Conservation (phyloP, 1,140 invertebrate species). For the Odontomachus brunneus region DNA sequence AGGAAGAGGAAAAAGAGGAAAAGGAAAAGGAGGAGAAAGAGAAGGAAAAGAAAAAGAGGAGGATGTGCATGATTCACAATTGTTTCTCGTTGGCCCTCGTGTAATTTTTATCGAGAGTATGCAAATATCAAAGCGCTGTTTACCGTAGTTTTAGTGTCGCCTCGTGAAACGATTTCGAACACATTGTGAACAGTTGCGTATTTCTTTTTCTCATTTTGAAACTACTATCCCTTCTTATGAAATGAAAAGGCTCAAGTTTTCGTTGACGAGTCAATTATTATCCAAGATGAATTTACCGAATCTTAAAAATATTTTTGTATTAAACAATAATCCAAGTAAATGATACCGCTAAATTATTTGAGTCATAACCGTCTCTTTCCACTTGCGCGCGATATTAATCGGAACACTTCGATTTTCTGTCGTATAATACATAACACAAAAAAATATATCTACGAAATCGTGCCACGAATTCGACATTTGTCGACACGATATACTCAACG, state of each 20-base stretch:
- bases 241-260: no score
- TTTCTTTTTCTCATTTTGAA: no score
- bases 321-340: no score
- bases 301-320: neutral
- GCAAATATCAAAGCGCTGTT: conserved; percentile 20
- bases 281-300: neutral
- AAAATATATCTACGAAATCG: neutral
- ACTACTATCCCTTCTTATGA: no score
- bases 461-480: conserved; percentile 31
- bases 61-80: conserved; percentile 10
- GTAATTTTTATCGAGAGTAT: conserved; percentile 22
- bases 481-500: conserved; percentile 17
- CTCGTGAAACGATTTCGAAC: conserved; percentile 42
- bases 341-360: no score
- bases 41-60: conserved; percentile 1
- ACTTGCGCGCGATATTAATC: no score
- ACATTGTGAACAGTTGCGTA: neutral
- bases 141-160: conserved; percentile 39
- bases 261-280: no score
- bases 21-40: no score
- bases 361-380: no score
- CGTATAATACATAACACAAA: no score
- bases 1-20: no score
- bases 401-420: neutral
- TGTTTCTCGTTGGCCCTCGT: neutral